Conservation (phyloP, 2,888 invertebrate genomes). For the Catocala nupta region DNA sequence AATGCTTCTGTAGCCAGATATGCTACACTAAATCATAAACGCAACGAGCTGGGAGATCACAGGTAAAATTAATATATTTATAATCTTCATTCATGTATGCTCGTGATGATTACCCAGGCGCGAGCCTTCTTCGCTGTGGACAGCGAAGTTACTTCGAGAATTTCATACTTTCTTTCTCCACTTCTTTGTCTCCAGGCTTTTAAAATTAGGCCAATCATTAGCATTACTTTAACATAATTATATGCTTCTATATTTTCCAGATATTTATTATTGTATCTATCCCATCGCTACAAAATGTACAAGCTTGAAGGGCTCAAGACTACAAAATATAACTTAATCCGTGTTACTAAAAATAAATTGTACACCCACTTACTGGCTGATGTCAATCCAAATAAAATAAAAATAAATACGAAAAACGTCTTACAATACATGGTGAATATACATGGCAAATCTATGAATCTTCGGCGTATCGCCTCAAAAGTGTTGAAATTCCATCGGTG, state of each 20-base stretch:
- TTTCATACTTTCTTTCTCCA: too few relatives aligned
- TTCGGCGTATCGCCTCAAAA: too few relatives aligned
- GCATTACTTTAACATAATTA: too few relatives aligned
- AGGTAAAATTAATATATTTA: too few relatives aligned
- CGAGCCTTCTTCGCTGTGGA: too few relatives aligned
- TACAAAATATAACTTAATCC: conserved; percentile 90
- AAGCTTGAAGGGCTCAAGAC: conserved; percentile 93
- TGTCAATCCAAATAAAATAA: conserved; percentile 72
- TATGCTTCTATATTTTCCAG: conserved; percentile 83
- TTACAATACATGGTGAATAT: conserved; percentile 3
- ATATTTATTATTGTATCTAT: conserved; percentile 88
- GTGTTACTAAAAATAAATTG: conserved; percentile 88
- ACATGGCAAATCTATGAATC: not conserved
- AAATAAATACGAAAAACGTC: conserved; percentile 24
- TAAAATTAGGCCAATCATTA: too few relatives aligned
- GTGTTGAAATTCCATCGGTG: too few relatives aligned
- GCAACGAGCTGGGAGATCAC: too few relatives aligned
- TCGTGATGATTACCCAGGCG: too few relatives aligned
- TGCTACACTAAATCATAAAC: conserved; percentile 93
- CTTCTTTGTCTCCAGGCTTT: too few relatives aligned
- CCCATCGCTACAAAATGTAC: conserved; percentile 91
- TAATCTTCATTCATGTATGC: too few relatives aligned
- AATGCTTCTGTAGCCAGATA: conserved; percentile 95
- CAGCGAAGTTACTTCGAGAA: too few relatives aligned
- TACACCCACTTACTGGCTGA: conserved; percentile 93